Evolutionary conservation across 1,140 invertebrate genomes (phyloP), one percentile per base, ranked within the genome.

Genomic region (Augochlora pura): DNA sequence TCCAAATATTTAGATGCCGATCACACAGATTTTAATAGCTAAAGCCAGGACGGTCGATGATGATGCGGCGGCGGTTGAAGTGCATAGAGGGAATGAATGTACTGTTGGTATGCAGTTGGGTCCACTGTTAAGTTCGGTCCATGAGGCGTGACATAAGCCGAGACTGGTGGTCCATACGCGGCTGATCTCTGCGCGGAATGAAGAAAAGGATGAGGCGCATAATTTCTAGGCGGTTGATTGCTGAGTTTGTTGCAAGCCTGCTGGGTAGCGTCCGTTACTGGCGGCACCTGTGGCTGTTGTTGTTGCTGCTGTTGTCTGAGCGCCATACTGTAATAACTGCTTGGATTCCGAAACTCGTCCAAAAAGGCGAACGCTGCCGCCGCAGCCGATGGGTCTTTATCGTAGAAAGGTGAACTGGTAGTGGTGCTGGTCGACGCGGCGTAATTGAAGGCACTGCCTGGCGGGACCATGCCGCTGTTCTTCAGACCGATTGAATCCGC

Each of bases 41-140:
- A 93, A 68, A 93, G 91, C 92, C 92, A 93, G 63, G 92, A 88
- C 57, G 91, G 90, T 89, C 92, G 88, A 79, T 91, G 92, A 86
- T 91, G 91, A 81, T 92, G 92, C 1, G 91, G 89, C 14, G 88
- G 87, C 21, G 89, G 87, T 72, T 90, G 91, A 59, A 93, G 85
- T 27, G 91, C 90, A 38, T 93, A 93, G 25, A 92, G 81, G 46
- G 92, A 93, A 83, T 93, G 92, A 63, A 93, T 71, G 69, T 93
- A 93, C 64, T 93, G 92, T 77, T 93, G 92, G 77, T 92, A 93
- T 49, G 90, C 91, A 9, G 92, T 85, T 16, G 91, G 91, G 77
- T 93, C 92, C 57, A 93, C 87, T 8, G 90, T 81, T 0, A 93
- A 27, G 68, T 93, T 93, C 18, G 92, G 88, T 18, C 88, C 91